Evolutionary conservation across 2,797 vertebrate genomes (phyloP).

Genomic region (Pipistrellus pygmaeus): DNA sequence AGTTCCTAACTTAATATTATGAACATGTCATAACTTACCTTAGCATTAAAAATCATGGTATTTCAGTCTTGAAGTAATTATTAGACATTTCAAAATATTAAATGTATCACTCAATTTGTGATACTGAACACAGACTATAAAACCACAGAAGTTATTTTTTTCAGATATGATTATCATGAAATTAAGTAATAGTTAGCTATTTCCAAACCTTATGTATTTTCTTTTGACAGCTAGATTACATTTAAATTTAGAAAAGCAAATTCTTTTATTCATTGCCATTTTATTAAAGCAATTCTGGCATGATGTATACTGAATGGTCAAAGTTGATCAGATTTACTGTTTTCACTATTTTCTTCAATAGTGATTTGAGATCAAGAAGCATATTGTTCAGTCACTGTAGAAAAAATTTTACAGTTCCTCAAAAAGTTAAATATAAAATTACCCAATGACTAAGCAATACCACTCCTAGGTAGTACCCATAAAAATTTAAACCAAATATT

Average conservation of each 20-base stretch:
- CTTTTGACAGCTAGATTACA: not conserved
- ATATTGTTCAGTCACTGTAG: not conserved
- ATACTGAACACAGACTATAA: not conserved
- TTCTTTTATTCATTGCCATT: not conserved
- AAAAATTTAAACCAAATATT: not conserved
- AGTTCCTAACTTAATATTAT: too few relatives aligned
- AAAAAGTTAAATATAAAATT: conserved; percentile 1
- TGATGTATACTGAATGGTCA: not conserved
- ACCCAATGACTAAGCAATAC: not conserved
- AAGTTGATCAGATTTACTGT: not conserved
- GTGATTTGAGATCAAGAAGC: conserved; percentile 2
- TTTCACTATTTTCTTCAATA: conserved; percentile 19
- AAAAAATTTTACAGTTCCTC: not conserved
- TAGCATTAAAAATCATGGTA: too few relatives aligned
- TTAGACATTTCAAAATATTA: too few relatives aligned
- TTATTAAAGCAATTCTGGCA: conserved; percentile 14
- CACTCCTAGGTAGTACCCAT: not conserved
- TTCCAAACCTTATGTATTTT: not conserved
- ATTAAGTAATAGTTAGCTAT: not conserved
- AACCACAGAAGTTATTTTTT: conserved; percentile 23
- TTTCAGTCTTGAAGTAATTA: too few relatives aligned
- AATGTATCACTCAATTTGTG: too few relatives aligned
- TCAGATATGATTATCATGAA: not conserved
- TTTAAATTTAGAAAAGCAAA: not conserved
- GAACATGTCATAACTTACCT: too few relatives aligned